Conservation (phyloP, 2,888 invertebrate genomes). For the Andrena trimmerana region DNA sequence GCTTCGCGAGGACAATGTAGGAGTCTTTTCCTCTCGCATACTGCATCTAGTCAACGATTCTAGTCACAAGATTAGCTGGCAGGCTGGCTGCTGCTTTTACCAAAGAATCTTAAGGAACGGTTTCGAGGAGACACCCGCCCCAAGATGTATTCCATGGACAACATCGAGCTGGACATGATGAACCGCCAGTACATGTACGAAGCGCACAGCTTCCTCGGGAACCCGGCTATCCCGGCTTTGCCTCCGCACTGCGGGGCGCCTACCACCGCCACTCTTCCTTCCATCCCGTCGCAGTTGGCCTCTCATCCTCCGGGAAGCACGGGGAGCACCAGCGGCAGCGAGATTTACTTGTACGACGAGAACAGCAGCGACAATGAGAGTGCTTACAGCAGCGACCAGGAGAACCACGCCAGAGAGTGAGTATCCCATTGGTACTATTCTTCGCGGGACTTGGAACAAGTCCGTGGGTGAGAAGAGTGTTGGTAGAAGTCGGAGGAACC, state of each 20-base stretch:
- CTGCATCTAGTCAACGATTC: conserved; percentile 24
- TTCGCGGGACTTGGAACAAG: background rate
- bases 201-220: conserved; percentile 85
- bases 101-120: background rate
- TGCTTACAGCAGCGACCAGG: conserved; percentile 93
- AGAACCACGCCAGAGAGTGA: conserved; percentile 91
- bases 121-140: background rate
- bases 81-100: background rate
- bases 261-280: conserved; percentile 76
- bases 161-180: conserved; percentile 89
- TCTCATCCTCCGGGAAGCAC: conserved; percentile 85
- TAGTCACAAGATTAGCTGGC: conserved; percentile 29
- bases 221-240: conserved; percentile 84
- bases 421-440: background rate
- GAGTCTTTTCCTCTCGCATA: background rate
- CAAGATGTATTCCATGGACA: conserved; percentile 89
- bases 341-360: conserved; percentile 90
- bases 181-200: conserved; percentile 89
- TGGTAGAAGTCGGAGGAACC: background rate
- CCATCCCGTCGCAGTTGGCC: conserved; percentile 82
- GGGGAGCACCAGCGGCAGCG: conserved; percentile 89
- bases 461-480: background rate
- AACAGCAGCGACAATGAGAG: conserved; percentile 89
- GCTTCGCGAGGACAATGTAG: background rate
- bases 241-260: conserved; percentile 80